These are phyloP conservation scores for Recurvirostra avosetta DNA, from an alignment of 2,113 vertebrate genomes.

Conservation along the genomic window DNA sequence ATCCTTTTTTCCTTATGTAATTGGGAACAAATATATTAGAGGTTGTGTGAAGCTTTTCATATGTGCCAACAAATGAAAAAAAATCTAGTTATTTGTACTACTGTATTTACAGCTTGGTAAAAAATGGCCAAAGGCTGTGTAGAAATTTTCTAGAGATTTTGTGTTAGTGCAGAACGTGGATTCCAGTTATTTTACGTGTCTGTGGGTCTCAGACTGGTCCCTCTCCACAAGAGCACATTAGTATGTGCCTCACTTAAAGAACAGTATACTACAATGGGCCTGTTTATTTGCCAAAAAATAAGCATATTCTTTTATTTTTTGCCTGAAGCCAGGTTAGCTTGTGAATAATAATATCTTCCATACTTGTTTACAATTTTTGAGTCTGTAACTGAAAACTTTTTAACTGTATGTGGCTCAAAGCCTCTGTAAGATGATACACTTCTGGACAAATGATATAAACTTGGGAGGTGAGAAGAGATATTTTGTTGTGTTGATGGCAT, in stretches of 20 bases:
- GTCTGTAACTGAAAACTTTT: background rate
- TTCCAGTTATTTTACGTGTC: background rate
- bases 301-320: background rate
- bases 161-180: background rate
- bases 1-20: background rate
- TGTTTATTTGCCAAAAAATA: background rate
- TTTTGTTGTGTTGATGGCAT: background rate
- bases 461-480: background rate
- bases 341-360: background rate
- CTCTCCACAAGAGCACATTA: background rate
- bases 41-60: background rate
- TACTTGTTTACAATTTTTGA: background rate
- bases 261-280: rapidly evolving
- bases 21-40: background rate
- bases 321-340: background rate
- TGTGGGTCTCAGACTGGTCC: background rate
- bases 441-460: background rate
- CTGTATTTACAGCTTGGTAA: background rate
- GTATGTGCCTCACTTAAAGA: background rate
- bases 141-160: background rate
- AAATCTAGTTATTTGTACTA: background rate
- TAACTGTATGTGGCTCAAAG: background rate
- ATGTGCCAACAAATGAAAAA: background rate
- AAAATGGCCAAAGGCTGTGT: background rate
- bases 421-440: background rate